phyloP scores from a whole-genome alignment of 2,797 vertebrate genomes.

The Acanthis flammea region DNA sequence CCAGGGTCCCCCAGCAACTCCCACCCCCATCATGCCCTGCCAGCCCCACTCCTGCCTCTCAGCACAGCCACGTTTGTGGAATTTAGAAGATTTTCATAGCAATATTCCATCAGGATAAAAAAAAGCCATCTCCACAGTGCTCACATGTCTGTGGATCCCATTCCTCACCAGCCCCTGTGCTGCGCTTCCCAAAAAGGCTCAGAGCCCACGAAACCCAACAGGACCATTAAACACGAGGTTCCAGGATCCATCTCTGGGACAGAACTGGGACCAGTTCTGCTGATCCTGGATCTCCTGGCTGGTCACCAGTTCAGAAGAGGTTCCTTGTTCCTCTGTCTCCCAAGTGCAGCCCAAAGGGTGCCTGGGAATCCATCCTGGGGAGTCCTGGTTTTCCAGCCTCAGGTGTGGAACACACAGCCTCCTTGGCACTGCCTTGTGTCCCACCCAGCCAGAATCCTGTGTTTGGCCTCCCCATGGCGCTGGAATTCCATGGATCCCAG shows the following conservation, averaged over 20 bases:
- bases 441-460: rapidly evolving
- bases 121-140: background rate
- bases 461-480: background rate
- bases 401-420: background rate
- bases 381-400: background rate
- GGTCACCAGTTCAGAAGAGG: background rate
- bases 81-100: background rate
- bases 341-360: background rate
- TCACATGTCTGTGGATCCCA: background rate
- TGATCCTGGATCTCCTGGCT: background rate
- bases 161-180: background rate
- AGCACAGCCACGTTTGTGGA: background rate
- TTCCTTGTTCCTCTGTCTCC: background rate
- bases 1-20: background rate
- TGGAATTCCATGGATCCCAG: background rate
- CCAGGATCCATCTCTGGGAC: background rate
- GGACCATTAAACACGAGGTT: background rate
- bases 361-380: background rate
- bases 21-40: background rate
- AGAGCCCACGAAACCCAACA: background rate
- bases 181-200: background rate
- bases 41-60: background rate
- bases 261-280: background rate
- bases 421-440: background rate
- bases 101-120: background rate